phyloP scores from a whole-genome alignment of 2,797 vertebrate species.

The Hydrocynus forskahlii region DNA sequence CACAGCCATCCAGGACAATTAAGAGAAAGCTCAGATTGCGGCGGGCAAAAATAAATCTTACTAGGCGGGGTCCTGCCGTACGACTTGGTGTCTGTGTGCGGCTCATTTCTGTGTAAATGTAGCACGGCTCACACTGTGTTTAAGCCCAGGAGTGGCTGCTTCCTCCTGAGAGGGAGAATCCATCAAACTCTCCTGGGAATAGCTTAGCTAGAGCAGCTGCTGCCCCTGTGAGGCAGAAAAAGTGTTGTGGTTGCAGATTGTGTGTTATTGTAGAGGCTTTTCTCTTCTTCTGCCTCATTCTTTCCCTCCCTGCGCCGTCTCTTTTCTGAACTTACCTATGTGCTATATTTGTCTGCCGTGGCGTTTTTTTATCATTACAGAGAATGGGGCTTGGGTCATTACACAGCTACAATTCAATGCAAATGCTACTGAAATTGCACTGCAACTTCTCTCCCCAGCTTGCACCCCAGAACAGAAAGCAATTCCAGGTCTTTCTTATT shows the following conservation, averaged over 20 bases:
- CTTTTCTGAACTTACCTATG: slow-evolving; percentile 55
- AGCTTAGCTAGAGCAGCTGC: slow-evolving; percentile 71
- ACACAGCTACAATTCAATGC: slow-evolving; percentile 60
- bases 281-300: slow-evolving; percentile 56
- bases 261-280: slow-evolving; percentile 73
- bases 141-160: slow-evolving; percentile 71
- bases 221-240: slow-evolving; percentile 68
- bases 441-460: slow-evolving; percentile 28
- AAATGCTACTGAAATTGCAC: slow-evolving; percentile 59
- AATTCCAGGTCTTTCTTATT: slow-evolving; percentile 39
- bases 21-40: slow-evolving; percentile 43
- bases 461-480: slow-evolving; percentile 48
- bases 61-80: slow-evolving; percentile 60
- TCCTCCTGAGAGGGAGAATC: slow-evolving; percentile 75
- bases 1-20: slow-evolving; percentile 47
- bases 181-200: slow-evolving; percentile 77
- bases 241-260: slow-evolving; percentile 75
- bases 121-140: slow-evolving; percentile 68
- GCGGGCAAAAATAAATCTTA: slow-evolving; percentile 55
- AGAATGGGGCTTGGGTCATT: slow-evolving; percentile 60
- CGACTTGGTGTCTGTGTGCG: slow-evolving; percentile 66
- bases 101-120: slow-evolving; percentile 76
- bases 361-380: slow-evolving; percentile 59
- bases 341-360: slow-evolving; percentile 63
- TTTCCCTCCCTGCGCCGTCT: slow-evolving; percentile 46